Conservation (phyloP, 2,888 invertebrate species). For the Drosophila paramelanica region DNA sequence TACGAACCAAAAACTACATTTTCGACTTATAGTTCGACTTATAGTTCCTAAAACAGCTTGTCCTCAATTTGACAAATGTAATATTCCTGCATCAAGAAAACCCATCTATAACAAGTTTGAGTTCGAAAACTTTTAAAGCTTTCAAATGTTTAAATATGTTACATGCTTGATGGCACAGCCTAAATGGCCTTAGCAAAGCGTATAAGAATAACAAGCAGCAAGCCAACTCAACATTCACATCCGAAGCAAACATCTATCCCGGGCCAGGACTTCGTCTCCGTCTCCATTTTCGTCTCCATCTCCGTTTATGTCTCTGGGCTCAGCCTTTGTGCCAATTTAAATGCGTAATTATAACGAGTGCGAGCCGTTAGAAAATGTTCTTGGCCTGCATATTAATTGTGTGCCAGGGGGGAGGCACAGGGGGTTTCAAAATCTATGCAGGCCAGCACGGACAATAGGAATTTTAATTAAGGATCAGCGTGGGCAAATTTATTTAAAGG, state of each 20-base stretch:
- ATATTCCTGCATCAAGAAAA: no score
- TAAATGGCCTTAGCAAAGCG: neutral
- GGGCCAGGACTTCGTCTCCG: constrained; percentile 15
- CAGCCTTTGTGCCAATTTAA: constrained; percentile 78
- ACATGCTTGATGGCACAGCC: neutral
- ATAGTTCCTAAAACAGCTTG: no score
- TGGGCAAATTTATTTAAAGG: constrained; percentile 76
- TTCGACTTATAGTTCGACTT: no score
- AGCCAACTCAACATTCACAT: constrained; percentile 15
- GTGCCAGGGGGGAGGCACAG: constrained; percentile 43
- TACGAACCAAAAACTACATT: no score
- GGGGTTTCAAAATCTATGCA: constrained; percentile 54
- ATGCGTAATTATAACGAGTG: constrained; percentile 80
- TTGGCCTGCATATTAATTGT: constrained; percentile 78
- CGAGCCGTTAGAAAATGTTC: constrained; percentile 64
- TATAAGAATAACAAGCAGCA: neutral
- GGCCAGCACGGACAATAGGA: constrained; percentile 67
- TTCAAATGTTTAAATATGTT: neutral
- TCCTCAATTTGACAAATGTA: no score
- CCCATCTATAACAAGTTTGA: no score
- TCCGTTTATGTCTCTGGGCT: constrained; percentile 4
- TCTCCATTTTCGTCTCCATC: neutral
- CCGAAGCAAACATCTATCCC: constrained; percentile 16
- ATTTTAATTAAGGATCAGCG: constrained; percentile 78
- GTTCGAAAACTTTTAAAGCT: no score